phyloP scores from a whole-genome alignment of 2,888 invertebrate genomes.

The Tachystola acroxantha region DNA sequence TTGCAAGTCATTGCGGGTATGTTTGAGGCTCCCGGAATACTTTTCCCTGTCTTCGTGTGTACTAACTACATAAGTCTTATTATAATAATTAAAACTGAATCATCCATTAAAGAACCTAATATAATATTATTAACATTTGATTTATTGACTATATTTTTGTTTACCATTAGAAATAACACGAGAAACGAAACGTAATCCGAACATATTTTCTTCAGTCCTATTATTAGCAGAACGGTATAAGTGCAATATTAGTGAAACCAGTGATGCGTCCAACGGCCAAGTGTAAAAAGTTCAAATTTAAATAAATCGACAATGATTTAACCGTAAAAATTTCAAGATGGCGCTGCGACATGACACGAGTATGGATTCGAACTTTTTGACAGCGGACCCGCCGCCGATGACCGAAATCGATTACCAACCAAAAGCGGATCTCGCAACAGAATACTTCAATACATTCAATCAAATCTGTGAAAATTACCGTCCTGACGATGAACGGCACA shows the following conservation, averaged over 20 bases:
- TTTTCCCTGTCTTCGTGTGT: too few relatives aligned
- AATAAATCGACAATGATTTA: slow-evolving; percentile 19
- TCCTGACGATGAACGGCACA: too few relatives aligned
- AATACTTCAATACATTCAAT: slow-evolving; percentile 70
- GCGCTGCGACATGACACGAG: slow-evolving; percentile 52
- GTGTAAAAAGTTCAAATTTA: slow-evolving; percentile 59
- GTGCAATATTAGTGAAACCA: slow-evolving; percentile 16
- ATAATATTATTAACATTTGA: too few relatives aligned
- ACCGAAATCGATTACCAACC: slow-evolving; percentile 50
- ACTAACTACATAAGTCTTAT: too few relatives aligned
- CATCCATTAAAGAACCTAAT: too few relatives aligned
- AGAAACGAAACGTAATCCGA: slow-evolving; percentile 18
- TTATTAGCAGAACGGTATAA: slow-evolving; percentile 3
- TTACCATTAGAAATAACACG: not conserved
- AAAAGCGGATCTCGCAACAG: slow-evolving; percentile 54
- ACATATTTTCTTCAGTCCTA: not conserved
- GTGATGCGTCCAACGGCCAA: slow-evolving; percentile 45
- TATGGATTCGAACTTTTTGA: slow-evolving; percentile 69
- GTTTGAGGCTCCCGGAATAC: too few relatives aligned
- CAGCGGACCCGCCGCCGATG: slow-evolving; percentile 79
- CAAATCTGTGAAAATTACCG: slow-evolving; percentile 68
- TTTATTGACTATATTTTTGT: too few relatives aligned
- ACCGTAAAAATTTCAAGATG: slow-evolving; percentile 30
- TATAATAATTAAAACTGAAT: too few relatives aligned
- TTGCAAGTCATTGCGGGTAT: too few relatives aligned